These are phyloP conservation scores for Scatophagus argus DNA, from an alignment of 2,113 vertebrate genomes.

Conservation along the genomic window DNA sequence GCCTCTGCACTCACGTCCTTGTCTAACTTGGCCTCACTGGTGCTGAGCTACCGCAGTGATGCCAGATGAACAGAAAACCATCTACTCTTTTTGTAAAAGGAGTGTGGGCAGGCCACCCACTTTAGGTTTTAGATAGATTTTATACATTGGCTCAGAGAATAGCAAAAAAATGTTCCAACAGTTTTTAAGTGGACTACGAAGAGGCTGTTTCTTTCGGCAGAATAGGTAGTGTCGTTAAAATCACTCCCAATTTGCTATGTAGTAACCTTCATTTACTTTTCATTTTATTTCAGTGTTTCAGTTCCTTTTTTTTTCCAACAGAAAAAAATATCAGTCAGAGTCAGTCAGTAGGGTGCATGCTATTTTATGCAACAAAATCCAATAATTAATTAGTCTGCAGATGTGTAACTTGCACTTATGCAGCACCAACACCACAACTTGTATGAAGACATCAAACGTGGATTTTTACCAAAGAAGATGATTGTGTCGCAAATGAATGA, in stretches of 20 bases:
- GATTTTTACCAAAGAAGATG: no score
- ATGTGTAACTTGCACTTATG: not conserved
- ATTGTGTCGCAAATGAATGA: no score
- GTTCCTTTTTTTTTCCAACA: no score
- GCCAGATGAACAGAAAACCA: slow-evolving; percentile 69
- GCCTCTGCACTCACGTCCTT: slow-evolving; percentile 67
- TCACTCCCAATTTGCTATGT: not conserved
- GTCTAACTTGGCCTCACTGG: slow-evolving; percentile 66
- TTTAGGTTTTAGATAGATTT: slow-evolving; percentile 59
- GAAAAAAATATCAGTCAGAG: no score
- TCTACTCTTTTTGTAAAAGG: slow-evolving; percentile 58
- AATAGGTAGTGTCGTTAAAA: slow-evolving; percentile 8
- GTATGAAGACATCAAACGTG: no score
- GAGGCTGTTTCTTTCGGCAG: slow-evolving; percentile 39
- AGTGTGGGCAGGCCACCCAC: slow-evolving; percentile 72
- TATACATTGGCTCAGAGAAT: slow-evolving; percentile 48
- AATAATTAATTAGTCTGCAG: not conserved
- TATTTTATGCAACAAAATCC: not conserved
- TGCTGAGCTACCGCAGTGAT: slow-evolving; percentile 45
- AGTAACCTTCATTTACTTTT: not conserved
- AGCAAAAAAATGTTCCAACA: slow-evolving; percentile 34
- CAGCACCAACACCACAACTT: no score
- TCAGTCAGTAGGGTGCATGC: not conserved
- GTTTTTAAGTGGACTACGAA: slow-evolving; percentile 1
- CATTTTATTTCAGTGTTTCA: not conserved